Percentiles rank a stretch among this genome's conserved stretches.
Evolutionary conservation across 2,113 vertebrate genomes (phyloP).

Genomic region (Paralichthys olivaceus): DNA sequence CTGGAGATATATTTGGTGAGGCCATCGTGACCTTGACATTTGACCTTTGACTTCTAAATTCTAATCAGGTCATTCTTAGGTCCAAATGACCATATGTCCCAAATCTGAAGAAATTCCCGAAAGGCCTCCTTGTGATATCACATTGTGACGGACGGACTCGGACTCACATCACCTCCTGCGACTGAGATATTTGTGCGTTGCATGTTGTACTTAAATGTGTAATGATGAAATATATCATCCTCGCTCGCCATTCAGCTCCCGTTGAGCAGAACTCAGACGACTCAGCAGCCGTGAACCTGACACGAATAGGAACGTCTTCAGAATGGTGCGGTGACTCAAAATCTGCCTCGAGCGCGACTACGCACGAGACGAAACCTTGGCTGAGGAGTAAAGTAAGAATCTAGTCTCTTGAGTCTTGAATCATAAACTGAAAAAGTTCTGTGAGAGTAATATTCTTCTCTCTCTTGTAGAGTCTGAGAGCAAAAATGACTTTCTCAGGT

Average conservation of each 20-base stretch:
- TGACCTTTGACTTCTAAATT: too few species aligned
- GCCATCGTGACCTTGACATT: too few species aligned
- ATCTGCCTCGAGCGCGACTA: slow-evolving; percentile 5
- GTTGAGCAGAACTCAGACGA: slow-evolving; percentile 26
- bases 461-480: slow-evolving; percentile 75
- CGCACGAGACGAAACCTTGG: slow-evolving; percentile 47
- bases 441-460: background rate
- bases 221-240: background rate
- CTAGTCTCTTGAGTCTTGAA: background rate
- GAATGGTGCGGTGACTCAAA: slow-evolving; percentile 84
- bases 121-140: too few species aligned
- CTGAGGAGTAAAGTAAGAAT: slow-evolving; percentile 82
- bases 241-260: slow-evolving; percentile 49
- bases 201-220: background rate
- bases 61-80: too few species aligned
- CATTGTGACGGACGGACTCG: too few species aligned
- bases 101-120: too few species aligned
- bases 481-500: slow-evolving; percentile 71
- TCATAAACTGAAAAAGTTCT: background rate
- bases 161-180: too few species aligned
- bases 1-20: too few species aligned
- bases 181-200: background rate
- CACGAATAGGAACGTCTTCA: slow-evolving; percentile 75
- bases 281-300: slow-evolving; percentile 7
- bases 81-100: too few species aligned